These are phyloP conservation scores for Gallinago paraguaiae DNA, from an alignment of 2,113 vertebrate genomes.

Conservation along the genomic window DNA sequence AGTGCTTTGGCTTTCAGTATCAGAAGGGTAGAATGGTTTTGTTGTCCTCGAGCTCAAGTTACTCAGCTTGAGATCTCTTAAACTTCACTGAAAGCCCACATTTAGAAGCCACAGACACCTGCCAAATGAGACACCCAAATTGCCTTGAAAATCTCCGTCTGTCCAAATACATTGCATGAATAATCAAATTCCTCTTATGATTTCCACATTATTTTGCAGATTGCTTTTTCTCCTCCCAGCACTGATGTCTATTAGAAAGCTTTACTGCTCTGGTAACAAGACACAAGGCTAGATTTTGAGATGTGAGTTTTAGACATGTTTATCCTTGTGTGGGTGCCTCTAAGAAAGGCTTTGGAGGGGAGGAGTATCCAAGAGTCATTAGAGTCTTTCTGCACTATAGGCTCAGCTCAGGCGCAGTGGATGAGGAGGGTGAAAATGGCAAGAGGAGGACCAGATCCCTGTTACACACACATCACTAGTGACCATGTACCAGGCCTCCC, in stretches of 20 bases:
- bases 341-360: neutral
- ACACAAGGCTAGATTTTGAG: neutral
- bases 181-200: neutral
- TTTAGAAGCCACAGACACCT: neutral
- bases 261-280: neutral
- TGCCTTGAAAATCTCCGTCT: neutral
- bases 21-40: neutral
- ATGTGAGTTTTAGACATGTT: neutral
- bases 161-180: neutral
- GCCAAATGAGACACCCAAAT: neutral
- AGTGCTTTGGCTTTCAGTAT: neutral
- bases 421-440: neutral
- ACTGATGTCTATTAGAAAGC: neutral
- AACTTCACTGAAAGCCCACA: neutral
- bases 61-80: constrained; percentile 17
- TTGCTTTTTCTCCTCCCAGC: neutral
- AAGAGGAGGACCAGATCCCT: neutral
- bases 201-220: neutral
- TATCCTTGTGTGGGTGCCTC: neutral
- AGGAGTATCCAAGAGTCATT: neutral
- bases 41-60: neutral
- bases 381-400: neutral
- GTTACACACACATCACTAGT: rapidly evolving
- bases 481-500: neutral
- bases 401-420: neutral